phyloP scores from a whole-genome alignment of 2,113 vertebrate species.

The Varanus komodoensis region DNA sequence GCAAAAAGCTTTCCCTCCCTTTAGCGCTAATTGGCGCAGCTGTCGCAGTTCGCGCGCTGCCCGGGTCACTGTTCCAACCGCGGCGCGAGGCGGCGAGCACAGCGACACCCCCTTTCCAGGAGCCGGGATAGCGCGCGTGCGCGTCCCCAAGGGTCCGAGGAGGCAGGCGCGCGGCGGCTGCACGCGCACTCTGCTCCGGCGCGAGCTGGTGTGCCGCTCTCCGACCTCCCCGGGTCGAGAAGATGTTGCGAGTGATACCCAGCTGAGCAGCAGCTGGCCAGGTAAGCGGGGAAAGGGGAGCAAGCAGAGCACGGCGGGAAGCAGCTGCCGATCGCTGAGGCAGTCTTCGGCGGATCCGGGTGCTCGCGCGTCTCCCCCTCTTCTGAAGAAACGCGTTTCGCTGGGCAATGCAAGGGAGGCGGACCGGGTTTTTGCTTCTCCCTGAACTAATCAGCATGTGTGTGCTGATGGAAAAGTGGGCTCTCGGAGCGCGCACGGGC shows the following conservation, averaged over 20 bases:
- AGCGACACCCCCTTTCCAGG: conserved; percentile 16
- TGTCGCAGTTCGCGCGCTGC: neutral
- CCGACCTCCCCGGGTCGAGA: conserved; percentile 12
- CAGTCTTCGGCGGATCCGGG: neutral
- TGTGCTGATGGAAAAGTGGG: neutral
- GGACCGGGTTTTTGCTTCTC: neutral
- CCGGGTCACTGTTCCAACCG: neutral
- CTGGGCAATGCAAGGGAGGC: neutral
- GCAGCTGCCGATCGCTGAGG: neutral
- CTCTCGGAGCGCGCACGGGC: neutral
- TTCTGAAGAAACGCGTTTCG: neutral
- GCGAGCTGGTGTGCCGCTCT: conserved; percentile 27
- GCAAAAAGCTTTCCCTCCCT: neutral
- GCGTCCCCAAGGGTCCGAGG: neutral
- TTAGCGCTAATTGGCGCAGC: conserved; percentile 15
- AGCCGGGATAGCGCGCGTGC: conserved; percentile 4
- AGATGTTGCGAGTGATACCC: conserved; percentile 54
- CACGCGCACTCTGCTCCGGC: neutral
- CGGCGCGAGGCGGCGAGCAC: neutral
- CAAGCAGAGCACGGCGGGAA: neutral
- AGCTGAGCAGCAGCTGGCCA: conserved; percentile 52
- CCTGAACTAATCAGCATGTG: neutral
- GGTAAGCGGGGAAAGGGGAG: conserved; percentile 2
- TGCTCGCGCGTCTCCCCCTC: neutral
- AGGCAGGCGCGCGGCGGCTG: neutral